phyloP scores from a whole-genome alignment of 2,888 invertebrate genomes.

The Congeria kusceri region DNA sequence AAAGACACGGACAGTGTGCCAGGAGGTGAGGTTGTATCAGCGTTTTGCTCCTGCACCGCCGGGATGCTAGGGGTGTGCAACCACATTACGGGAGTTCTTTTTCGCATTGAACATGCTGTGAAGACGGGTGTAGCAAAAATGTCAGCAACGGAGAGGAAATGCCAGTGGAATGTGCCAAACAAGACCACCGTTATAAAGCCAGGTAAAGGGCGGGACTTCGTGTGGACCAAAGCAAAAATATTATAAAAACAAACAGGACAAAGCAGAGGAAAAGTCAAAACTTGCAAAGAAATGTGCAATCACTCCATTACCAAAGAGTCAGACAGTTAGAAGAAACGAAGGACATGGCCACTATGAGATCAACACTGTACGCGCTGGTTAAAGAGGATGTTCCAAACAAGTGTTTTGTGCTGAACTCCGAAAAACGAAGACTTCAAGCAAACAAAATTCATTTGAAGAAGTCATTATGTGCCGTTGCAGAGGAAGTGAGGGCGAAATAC shows the following conservation, averaged over 20 bases:
- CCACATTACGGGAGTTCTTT: conserved; percentile 14
- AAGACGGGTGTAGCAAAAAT: conserved; percentile 19
- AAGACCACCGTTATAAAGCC: background rate
- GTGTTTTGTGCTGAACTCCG: background rate
- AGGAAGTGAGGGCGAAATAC: background rate
- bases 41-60: conserved; percentile 23
- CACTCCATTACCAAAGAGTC: conserved; percentile 1
- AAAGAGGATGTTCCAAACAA: background rate
- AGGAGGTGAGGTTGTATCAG: conserved; percentile 11
- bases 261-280: background rate
- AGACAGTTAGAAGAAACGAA: background rate
- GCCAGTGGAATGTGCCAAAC: background rate
- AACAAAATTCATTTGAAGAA: background rate
- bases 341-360: background rate
- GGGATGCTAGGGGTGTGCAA: conserved; percentile 27
- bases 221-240: conserved; percentile 28
- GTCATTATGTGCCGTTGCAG: background rate
- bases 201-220: background rate
- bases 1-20: background rate
- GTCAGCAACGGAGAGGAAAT: conserved; percentile 1
- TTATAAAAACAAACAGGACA: background rate
- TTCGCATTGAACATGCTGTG: conserved; percentile 22
- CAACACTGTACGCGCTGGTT: background rate
- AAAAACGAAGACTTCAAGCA: background rate
- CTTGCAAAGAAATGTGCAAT: background rate